These are phyloP conservation scores for Tetragnatha montana DNA, from an alignment of 2,888 invertebrate species.

Conservation along the genomic window DNA sequence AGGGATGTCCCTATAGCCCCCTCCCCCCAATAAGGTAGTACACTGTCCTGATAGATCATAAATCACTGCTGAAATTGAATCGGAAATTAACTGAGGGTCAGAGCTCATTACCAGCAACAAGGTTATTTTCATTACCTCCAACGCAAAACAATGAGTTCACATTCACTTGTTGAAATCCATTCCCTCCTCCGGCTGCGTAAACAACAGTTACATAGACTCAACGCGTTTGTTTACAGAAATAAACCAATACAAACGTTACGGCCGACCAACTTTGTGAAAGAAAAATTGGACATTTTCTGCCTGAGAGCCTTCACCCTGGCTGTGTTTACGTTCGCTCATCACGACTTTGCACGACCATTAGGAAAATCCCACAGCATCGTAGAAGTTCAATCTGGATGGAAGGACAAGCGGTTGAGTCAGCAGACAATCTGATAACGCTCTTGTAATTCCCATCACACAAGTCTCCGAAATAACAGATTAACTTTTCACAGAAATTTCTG, in stretches of 20 bases:
- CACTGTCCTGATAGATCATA: no score
- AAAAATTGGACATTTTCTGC: neutral
- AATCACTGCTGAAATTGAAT: no score
- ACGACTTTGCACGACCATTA: neutral
- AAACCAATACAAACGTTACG: neutral
- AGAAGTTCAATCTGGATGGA: neutral
- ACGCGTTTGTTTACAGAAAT: neutral
- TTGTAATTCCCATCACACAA: neutral
- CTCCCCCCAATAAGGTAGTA: no score
- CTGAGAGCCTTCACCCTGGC: neutral
- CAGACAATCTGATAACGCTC: neutral
- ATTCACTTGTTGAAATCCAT: neutral
- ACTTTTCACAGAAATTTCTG: neutral
- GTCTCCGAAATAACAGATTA: neutral
- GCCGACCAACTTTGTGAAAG: neutral
- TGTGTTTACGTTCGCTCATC: neutral
- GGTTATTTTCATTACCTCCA: no score
- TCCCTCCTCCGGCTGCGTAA: neutral
- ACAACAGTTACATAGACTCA: neutral
- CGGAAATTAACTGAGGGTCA: no score
- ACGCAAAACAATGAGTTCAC: no score
- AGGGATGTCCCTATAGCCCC: no score
- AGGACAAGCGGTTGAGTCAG: neutral
- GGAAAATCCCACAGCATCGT: neutral
- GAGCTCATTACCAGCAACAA: no score